Evolutionary conservation across 2,888 invertebrate species (phyloP).

Genomic region (Drosophila neonasuta): DNA sequence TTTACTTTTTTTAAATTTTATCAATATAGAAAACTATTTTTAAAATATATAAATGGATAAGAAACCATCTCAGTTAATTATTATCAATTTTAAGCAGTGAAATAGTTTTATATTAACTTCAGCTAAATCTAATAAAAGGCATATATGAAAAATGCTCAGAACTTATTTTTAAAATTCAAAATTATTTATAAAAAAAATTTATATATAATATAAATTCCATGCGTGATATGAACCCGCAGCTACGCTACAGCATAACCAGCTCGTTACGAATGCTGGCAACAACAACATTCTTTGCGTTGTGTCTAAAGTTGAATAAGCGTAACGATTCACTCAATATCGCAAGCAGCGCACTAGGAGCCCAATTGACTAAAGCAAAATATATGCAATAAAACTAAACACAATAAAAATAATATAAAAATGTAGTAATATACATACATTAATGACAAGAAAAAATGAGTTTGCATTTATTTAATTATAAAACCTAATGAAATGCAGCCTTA

Average conservation of each 20-base stretch:
- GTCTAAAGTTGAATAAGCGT: background rate
- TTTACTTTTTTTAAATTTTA: slow-evolving; percentile 6
- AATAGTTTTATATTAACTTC: no score
- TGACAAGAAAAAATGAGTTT: no score
- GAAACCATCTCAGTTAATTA: background rate
- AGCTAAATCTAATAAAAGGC: no score
- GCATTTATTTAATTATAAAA: no score
- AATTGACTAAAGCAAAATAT: no score
- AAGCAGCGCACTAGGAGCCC: background rate
- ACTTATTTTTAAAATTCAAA: background rate
- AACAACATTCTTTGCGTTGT: rapidly evolving
- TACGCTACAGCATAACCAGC: background rate
- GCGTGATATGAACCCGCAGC: background rate
- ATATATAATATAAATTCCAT: background rate
- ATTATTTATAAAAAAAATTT: background rate
- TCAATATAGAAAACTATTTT: background rate
- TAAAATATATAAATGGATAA: background rate
- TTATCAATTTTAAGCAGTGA: no score
- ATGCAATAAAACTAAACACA: no score
- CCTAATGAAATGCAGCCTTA: no score
- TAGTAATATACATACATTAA: no score
- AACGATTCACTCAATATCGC: background rate
- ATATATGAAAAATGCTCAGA: background rate
- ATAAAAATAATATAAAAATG: no score
- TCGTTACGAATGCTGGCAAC: background rate